A percentile compares a stretch with the other conserved stretches of the same genome.
phyloP scores from a whole-genome alignment of 2,888 invertebrate species.

The Ophion ellenae region DNA sequence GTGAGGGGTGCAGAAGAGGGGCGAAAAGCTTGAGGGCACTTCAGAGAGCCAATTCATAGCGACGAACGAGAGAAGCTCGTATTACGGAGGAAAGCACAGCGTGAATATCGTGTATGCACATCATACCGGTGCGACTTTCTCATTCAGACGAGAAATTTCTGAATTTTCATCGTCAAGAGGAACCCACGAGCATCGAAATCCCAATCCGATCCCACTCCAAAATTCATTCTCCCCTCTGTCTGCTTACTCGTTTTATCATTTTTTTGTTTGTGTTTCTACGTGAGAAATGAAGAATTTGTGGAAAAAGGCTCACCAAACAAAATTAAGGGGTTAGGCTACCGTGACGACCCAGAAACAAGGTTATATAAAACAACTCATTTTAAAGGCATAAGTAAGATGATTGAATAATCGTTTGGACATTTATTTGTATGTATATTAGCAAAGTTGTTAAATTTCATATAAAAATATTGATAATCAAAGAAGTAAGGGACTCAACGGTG shows the following conservation, averaged over 20 bases:
- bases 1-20: not conserved
- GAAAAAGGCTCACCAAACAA: not conserved
- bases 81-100: slow-evolving; percentile 10
- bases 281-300: not conserved
- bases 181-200: not conserved
- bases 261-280: not conserved
- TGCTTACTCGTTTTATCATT: not conserved
- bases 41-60: slow-evolving; percentile 28
- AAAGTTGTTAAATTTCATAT: too few species aligned
- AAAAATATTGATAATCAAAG: too few species aligned
- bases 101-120: slow-evolving; percentile 30
- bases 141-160: slow-evolving; percentile 19
- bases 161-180: slow-evolving; percentile 6
- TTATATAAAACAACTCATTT: too few species aligned
- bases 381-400: too few species aligned
- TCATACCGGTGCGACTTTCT: slow-evolving; percentile 7
- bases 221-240: not conserved
- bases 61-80: slow-evolving; percentile 20
- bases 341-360: too few species aligned
- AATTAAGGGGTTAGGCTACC: too few species aligned
- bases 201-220: not conserved
- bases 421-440: too few species aligned
- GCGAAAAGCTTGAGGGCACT: slow-evolving; percentile 13
- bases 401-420: too few species aligned
- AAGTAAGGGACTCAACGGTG: too few species aligned